phyloP scores from a whole-genome alignment of 1,140 invertebrate genomes.

The Chlorops oryzae region DNA sequence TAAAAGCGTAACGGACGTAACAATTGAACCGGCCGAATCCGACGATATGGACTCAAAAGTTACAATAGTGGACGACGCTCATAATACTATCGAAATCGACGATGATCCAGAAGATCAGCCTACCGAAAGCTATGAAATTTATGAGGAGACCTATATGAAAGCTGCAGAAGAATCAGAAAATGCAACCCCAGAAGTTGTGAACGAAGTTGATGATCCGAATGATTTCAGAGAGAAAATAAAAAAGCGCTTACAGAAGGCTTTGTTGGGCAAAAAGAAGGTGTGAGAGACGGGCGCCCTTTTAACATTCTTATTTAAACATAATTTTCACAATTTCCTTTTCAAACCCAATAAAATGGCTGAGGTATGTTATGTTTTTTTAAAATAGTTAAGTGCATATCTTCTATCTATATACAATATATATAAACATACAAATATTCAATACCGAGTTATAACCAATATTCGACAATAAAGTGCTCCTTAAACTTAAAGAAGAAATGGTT shows the following conservation, averaged over 20 bases:
- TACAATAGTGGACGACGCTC: slow-evolving; percentile 11
- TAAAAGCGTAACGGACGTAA: slow-evolving; percentile 38
- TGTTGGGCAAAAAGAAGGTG: slow-evolving; percentile 42
- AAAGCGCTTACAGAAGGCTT: slow-evolving; percentile 34
- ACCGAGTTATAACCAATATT: too few species aligned
- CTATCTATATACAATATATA: slow-evolving; percentile 14
- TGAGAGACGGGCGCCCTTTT: too few species aligned
- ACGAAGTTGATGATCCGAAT: slow-evolving; percentile 19
- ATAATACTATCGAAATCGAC: neutral
- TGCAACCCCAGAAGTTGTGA: slow-evolving; percentile 13
- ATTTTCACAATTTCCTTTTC: neutral
- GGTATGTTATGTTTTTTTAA: too few species aligned
- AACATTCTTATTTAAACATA: slow-evolving; percentile 6
- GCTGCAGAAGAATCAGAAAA: too few species aligned
- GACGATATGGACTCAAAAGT: slow-evolving; percentile 6
- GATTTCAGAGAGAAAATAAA: slow-evolving; percentile 45
- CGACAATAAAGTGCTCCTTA: too few species aligned
- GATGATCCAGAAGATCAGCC: neutral
- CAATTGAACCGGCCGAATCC: slow-evolving; percentile 30
- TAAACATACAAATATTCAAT: neutral
- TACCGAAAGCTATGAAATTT: slow-evolving; percentile 18
- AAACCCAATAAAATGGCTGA: too few species aligned
- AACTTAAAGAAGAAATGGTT: too few species aligned
- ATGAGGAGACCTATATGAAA: too few species aligned
- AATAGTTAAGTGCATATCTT: too few species aligned